These are phyloP conservation scores for Aix galericulata DNA, from an alignment of 2,113 vertebrate species.

Conservation along the genomic window DNA sequence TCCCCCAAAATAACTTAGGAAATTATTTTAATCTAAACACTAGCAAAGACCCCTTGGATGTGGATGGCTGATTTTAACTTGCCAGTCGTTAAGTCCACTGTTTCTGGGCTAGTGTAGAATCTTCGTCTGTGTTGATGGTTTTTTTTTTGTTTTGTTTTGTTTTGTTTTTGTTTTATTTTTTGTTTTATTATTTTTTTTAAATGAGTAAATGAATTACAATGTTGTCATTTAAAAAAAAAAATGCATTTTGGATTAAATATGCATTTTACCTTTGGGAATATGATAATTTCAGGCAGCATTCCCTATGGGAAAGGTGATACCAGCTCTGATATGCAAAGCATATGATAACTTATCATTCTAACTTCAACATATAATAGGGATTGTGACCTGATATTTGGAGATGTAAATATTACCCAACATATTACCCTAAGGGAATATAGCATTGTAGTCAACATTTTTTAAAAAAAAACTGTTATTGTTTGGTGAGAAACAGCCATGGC, in stretches of 20 bases:
- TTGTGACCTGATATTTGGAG: slow-evolving; percentile 87
- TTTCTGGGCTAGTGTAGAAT: slow-evolving; percentile 78
- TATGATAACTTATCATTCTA: slow-evolving; percentile 87
- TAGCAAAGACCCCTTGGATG: slow-evolving; percentile 71
- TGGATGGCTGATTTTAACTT: slow-evolving; percentile 71
- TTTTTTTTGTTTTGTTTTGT: background rate
- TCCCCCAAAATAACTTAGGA: slow-evolving; percentile 61
- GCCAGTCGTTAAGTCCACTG: slow-evolving; percentile 61
- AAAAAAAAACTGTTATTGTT: slow-evolving; percentile 69
- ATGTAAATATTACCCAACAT: slow-evolving; percentile 85
- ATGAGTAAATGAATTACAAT: slow-evolving; percentile 79
- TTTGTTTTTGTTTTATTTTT: background rate
- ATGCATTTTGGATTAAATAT: slow-evolving; percentile 83
- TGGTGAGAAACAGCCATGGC: slow-evolving; percentile 74
- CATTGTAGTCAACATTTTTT: slow-evolving; percentile 77
- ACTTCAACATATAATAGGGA: slow-evolving; percentile 84
- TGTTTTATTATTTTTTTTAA: slow-evolving; percentile 26
- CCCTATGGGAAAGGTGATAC: slow-evolving; percentile 87
- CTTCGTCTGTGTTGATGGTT: slow-evolving; percentile 74
- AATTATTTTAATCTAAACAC: slow-evolving; percentile 79
- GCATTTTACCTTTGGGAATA: slow-evolving; percentile 86
- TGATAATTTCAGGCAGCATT: slow-evolving; percentile 85
- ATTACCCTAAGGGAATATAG: slow-evolving; percentile 84
- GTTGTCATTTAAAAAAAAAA: slow-evolving; percentile 78
- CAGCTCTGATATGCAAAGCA: slow-evolving; percentile 88